Conservation (phyloP, 2,797 vertebrate genomes). For the Chelidonichthys spinosus region DNA sequence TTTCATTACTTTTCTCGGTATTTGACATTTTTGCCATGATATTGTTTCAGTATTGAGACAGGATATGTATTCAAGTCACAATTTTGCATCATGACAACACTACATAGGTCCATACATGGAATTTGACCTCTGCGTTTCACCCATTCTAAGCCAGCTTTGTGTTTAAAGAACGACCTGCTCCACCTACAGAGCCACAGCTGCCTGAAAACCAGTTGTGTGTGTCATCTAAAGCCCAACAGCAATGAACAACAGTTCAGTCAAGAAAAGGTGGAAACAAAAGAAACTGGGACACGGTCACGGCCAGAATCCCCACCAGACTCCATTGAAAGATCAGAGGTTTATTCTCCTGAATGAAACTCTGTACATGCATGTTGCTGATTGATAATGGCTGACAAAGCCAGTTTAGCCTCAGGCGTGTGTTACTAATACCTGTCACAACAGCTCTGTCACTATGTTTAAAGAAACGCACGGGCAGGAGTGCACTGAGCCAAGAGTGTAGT, state of each 20-base stretch:
- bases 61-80: too few species aligned
- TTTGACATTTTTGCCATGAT: too few species aligned
- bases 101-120: too few species aligned
- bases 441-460: conserved; percentile 19
- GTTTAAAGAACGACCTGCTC: too few species aligned
- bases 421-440: conserved; percentile 30
- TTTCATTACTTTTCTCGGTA: too few species aligned
- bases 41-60: too few species aligned
- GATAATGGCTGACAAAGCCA: conserved; percentile 33
- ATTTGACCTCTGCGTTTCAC: too few species aligned
- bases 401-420: conserved; percentile 18
- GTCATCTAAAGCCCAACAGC: background rate
- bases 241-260: background rate
- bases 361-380: conserved; percentile 11
- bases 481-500: background rate
- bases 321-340: conserved; percentile 15
- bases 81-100: too few species aligned
- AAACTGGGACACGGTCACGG: background rate
- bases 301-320: conserved; percentile 4
- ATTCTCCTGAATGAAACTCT: conserved; percentile 7
- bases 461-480: background rate
- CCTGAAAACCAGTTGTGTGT: background rate
- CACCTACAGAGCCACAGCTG: too few species aligned
- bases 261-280: conserved; percentile 9
- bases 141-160: too few species aligned